Base-by-base conservation (phyloP, 2,113 vertebrate genomes). In the Vimba vimba region DNA sequence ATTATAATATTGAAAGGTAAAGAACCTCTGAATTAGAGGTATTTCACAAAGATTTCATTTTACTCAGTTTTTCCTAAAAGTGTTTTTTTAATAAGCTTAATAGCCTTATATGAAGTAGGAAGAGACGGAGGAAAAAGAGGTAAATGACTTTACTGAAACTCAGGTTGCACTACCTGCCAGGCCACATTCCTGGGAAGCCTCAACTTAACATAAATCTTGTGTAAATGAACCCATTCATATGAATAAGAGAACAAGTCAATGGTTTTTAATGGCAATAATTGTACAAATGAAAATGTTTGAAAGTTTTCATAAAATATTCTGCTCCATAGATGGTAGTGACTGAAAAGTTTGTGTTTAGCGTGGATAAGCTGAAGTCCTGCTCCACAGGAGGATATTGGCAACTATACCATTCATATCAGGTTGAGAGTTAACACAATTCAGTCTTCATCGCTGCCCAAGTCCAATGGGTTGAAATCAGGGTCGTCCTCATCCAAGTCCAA, bases 401-500 rank as follows among this genome's bases (percentile, higher is more conserved):
- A 69, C 45, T 69, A 30, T 19, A 47, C 15, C 23, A 80, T 19
- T 79, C 77, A 62, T 43, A 39, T 80, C 12, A 64, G 27, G 64
- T 45, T 36, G 64, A 17, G 8, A 27, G 27, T 73, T 9, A 52
- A 17, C 27, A 10, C 62, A 60, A 69, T 47, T 81, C 52, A 85
- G 89, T 93, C 95, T 89, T 96, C 96, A 89, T 99, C 97, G 27
- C 97, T 98, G 78, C 95, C 97, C 89, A 97, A 92, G 80, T 95
- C 95, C 90, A 96, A 94, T 39, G 97, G 97, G 79, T 96, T 96
- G 92, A 97, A 98, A 91, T 98, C 96, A 3, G 97, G 97, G 76
- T 98, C 97, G 4, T 98, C 97, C 86, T 98, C 97, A 25, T 98
- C 97, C 90, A 99, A 90, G 79, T 98, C 97, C 92, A 99, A 93